These are phyloP conservation scores for Pomacea maculata DNA, from an alignment of 1,140 invertebrate species.

Conservation along the genomic window DNA sequence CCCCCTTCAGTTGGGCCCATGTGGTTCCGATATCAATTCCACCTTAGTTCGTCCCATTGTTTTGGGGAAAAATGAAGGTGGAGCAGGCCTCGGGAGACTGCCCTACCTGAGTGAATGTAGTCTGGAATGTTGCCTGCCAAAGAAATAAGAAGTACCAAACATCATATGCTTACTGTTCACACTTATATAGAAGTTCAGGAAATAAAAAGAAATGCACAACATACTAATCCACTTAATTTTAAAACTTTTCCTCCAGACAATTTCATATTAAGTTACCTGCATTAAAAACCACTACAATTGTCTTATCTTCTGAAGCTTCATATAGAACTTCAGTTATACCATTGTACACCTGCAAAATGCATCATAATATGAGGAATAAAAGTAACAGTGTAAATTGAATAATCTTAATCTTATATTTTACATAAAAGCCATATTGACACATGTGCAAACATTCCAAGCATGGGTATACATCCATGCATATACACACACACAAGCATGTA, in stretches of 20 bases:
- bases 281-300: conserved; percentile 73
- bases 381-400: too few relatives aligned
- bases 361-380: background rate
- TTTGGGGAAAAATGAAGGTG: conserved; percentile 80
- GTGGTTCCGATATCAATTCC: conserved; percentile 25
- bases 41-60: conserved; percentile 83
- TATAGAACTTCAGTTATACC: conserved; percentile 73
- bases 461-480: too few relatives aligned
- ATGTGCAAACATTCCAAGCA: too few relatives aligned
- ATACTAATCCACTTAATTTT: background rate
- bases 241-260: too few relatives aligned
- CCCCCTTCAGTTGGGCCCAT: too few relatives aligned
- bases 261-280: conserved; percentile 68
- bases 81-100: conserved; percentile 86
- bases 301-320: conserved; percentile 74
- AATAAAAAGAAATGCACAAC: conserved; percentile 5
- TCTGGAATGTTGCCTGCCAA: conserved; percentile 82
- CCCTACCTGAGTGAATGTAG: conserved; percentile 84
- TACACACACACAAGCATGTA: too few relatives aligned
- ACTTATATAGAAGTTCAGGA: too few relatives aligned
- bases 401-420: too few relatives aligned
- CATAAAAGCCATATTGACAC: too few relatives aligned
- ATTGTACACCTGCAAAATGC: conserved; percentile 73
- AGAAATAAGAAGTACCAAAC: background rate
- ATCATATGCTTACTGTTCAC: too few relatives aligned